Evolutionary conservation across 2,797 vertebrate genomes (phyloP), one percentile per base, ranked within the genome.

Genomic region (Lophotriccus pileatus): DNA sequence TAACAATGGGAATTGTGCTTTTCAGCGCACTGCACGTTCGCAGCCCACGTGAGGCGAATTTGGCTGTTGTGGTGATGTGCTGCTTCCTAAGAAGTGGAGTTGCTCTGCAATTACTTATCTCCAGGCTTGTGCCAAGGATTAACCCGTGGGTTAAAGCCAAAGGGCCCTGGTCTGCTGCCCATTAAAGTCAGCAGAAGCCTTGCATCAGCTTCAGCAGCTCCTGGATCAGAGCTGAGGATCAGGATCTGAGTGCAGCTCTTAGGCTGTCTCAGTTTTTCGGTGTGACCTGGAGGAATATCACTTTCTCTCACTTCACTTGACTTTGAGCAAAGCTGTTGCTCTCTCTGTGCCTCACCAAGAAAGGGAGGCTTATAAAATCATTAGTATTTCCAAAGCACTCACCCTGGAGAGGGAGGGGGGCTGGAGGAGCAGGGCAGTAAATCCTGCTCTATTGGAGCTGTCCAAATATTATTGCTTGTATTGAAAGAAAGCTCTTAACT

Each of bases 381-480:
- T 94, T 74, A 86, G 59, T 55, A 41, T 95, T 95, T 94, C 0
- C 0, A 74, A 95, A 92, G 89, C 84, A 43, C 34, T 92, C 62
- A 6, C 41, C 56, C 90, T 83, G 23, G 62, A 73, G 90, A 87
- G 72, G 67, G 67, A 85, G 82, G 39, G 50, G 68, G 75, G 43
- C 64, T 58, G 32, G 7, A 9, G 68, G 27, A 73, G 79, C 69
- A 58, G 88, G 66, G 81, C 3, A 0, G 86, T 95, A 97, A 95
- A 94, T 95, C 89, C 85, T 83, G 47, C 83, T 95, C 79, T 66
- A 67, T 81, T 94, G 90, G 94, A 96, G 84, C 96, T 96, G 94
- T 96, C 94, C 95, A 93, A 96, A 93, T 96, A 94, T 92, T 94
- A 90, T 88, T 94, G 74, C 30, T 58, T 88, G 76, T 73, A 88